Evolutionary conservation across 1,140 invertebrate species (phyloP), one percentile per base, ranked within the genome.

Genomic region (Neuroterus valhalla): DNA sequence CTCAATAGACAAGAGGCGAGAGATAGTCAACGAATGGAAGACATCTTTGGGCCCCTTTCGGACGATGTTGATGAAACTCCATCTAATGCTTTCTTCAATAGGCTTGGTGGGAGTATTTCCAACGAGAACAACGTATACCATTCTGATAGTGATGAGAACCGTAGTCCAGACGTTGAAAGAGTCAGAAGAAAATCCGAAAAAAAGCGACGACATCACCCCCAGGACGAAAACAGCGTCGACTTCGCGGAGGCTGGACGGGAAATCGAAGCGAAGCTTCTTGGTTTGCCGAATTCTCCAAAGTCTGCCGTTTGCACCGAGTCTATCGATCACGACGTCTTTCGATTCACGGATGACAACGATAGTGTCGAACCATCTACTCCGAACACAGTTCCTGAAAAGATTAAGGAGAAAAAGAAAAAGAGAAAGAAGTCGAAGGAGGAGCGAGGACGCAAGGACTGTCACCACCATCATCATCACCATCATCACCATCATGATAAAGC

Each of bases 11-110:
- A 90, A 52, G 89, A 90, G 26, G 85, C 83, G 0, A 83, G 88
- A 14, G 89, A 89, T 38, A 89, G 86, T 21, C 89, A 94, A 50
- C 93, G 95, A 84, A 95, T 96, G 94, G 94, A 96, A 87, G 95
- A 96, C 80, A 96, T 96, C 71, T 97, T 96, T 87, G 96, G 95
- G 3, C 94, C 95, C 1, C 90, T 96, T 38, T 96, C 96, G 0
- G 96, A 97, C 76, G 91, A 96, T 74, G 91, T 88, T 4, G 88
- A 89, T 43, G 83, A 85, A 14, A 82, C 81, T 4, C 84, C 84
- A 1, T 80, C 82, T 4, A 85, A 87, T 19, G 84, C 82, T 0
- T 88, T 86, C 66, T 89, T 84, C 71, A 87, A 88, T 44, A 17
- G 87, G 79, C 52, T 81, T 84, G 11, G 74, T 84, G 11, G 74